Percentiles rank a stretch among this genome's conserved stretches.
Conservation (phyloP, 1,140 invertebrate species). For the Tribolium castaneum region DNA sequence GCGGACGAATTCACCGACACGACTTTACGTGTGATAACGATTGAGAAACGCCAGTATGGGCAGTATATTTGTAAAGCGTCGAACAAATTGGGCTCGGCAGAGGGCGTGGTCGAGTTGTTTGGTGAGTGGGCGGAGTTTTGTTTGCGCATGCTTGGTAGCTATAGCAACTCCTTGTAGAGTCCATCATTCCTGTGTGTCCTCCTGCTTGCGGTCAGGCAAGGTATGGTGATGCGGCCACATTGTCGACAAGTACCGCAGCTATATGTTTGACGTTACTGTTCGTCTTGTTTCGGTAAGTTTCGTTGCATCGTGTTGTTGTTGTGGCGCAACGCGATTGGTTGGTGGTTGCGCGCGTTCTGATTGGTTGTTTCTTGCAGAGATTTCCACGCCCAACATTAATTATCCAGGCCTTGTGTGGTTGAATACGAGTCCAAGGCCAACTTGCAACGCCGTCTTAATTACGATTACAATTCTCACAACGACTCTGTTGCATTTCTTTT, state of each 20-base stretch:
- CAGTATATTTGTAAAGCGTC: conserved; percentile 86
- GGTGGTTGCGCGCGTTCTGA: not conserved
- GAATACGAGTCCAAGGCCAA: conserved; percentile 6
- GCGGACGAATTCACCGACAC: conserved; percentile 92
- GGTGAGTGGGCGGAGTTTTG: conserved; percentile 70
- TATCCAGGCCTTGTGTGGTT: conserved; percentile 68
- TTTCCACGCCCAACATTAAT: conserved; percentile 77
- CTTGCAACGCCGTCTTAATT: conserved; percentile 1
- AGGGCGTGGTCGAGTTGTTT: conserved; percentile 83
- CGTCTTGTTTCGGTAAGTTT: conserved; percentile 58
- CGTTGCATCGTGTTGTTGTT: conserved; percentile 2
- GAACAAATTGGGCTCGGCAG: conserved; percentile 86
- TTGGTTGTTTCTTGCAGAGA: conserved; percentile 67
- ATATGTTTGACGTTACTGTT: conserved; percentile 56
- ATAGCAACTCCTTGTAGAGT: conserved; percentile 71
- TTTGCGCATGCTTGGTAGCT: not conserved
- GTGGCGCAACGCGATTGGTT: not conserved
- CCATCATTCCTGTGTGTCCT: conserved; percentile 90
- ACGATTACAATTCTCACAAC: conserved; percentile 9
- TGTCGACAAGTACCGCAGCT: conserved; percentile 56
- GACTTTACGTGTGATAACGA: conserved; percentile 84
- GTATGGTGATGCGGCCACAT: conserved; percentile 58
- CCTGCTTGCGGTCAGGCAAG: conserved; percentile 84
- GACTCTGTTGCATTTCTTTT: conserved; percentile 12
- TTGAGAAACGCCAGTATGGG: conserved; percentile 91